These are phyloP conservation scores for Hydropotes inermis DNA, from an alignment of 2,113 vertebrate genomes.

Conservation along the genomic window DNA sequence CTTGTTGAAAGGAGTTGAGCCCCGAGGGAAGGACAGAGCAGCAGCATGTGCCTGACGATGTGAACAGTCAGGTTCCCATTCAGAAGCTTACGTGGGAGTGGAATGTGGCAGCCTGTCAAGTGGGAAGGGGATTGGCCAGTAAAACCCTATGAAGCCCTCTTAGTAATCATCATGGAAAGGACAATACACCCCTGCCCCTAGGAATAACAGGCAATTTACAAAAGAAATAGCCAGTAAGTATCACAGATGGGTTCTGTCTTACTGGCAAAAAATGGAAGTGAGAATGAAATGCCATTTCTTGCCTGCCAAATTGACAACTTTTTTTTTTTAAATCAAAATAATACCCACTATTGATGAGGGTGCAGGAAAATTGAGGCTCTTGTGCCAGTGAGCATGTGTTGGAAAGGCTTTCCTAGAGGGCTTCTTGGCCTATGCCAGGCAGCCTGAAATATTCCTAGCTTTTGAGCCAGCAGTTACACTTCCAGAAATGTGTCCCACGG, in stretches of 20 bases:
- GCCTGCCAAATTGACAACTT: neutral
- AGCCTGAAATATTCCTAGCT: neutral
- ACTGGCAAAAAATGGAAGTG: neutral
- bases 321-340: neutral
- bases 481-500: neutral
- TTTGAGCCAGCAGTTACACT: neutral
- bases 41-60: accelerated
- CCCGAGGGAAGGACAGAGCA: neutral
- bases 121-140: neutral
- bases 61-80: neutral
- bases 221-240: neutral
- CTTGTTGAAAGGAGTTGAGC: neutral
- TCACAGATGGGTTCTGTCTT: neutral
- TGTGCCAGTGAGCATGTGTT: neutral
- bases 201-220: neutral
- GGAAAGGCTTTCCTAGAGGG: neutral
- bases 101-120: neutral
- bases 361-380: neutral
- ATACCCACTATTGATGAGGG: neutral
- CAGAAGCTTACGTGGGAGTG: too few species aligned
- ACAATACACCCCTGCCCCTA: accelerated
- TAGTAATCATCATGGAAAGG: neutral
- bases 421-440: neutral
- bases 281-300: neutral
- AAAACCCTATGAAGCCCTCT: neutral